A percentile compares a stretch with the other conserved stretches of the same genome.
Evolutionary conservation across 1,140 invertebrate genomes (phyloP).

Genomic region (Drosophila subobscura): DNA sequence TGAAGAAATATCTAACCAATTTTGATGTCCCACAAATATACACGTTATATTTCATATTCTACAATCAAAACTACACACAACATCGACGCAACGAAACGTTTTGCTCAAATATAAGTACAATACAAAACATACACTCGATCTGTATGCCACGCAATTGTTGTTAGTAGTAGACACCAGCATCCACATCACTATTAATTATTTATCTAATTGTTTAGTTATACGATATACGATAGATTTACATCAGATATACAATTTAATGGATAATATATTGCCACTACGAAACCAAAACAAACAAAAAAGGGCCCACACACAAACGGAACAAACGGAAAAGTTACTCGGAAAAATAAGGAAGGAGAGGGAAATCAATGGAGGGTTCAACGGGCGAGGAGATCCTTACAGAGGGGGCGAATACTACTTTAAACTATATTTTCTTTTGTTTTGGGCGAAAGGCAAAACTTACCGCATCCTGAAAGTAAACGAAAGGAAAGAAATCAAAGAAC

Average conservation of each 20-base stretch:
- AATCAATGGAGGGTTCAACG: slow-evolving; percentile 1
- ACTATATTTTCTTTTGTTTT: too few species aligned
- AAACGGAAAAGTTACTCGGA: slow-evolving; percentile 1
- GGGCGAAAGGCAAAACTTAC: slow-evolving; percentile 71
- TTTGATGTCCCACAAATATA: slow-evolving; percentile 1
- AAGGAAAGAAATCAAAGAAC: slow-evolving; percentile 80
- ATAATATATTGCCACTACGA: slow-evolving; percentile 22
- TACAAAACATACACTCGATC: slow-evolving; percentile 15
- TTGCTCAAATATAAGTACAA: slow-evolving; percentile 1
- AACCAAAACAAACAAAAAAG: slow-evolving; percentile 8
- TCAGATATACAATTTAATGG: not conserved
- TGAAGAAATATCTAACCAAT: too few species aligned
- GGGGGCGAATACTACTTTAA: too few species aligned
- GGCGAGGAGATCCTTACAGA: too few species aligned
- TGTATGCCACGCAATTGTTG: slow-evolving; percentile 24
- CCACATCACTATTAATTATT: not conserved
- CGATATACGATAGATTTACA: not conserved
- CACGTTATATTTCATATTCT: slow-evolving; percentile 9
- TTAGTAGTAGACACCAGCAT: slow-evolving; percentile 52
- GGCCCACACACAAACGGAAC: slow-evolving; percentile 10
- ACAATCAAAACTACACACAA: slow-evolving; percentile 66
- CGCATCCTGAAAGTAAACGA: slow-evolving; percentile 83
- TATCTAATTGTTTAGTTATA: slow-evolving; percentile 4
- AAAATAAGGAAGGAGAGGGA: slow-evolving; percentile 1
- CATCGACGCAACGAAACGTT: slow-evolving; percentile 51